phyloP scores from a whole-genome alignment of 2,113 vertebrate species.

The Crypturellus undulatus region DNA sequence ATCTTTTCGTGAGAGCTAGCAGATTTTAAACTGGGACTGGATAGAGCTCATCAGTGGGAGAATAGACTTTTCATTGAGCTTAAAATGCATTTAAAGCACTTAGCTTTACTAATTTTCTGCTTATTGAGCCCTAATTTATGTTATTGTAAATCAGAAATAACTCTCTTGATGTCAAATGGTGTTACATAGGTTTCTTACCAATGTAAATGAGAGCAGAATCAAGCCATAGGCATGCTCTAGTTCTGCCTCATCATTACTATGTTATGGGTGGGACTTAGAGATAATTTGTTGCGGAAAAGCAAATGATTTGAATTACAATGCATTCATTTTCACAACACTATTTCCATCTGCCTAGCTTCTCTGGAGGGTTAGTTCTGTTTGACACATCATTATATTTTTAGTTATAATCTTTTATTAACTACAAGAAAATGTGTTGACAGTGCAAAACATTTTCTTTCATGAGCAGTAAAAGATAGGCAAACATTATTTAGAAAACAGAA shows the following conservation, averaged over 20 bases:
- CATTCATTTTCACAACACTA: neutral
- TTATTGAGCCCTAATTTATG: neutral
- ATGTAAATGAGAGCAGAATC: neutral
- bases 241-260: neutral
- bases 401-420: conserved; percentile 67
- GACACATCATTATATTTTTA: conserved; percentile 67
- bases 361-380: conserved; percentile 54
- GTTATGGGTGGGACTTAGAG: neutral
- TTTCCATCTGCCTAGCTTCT: conserved; percentile 54
- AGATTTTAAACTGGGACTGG: neutral
- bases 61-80: neutral
- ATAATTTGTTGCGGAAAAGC: conserved; percentile 12
- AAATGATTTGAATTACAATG: conserved; percentile 46
- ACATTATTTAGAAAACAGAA: conserved; percentile 2
- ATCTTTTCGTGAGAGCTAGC: neutral
- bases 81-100: neutral
- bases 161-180: neutral
- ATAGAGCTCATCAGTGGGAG: neutral
- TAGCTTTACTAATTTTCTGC: neutral
- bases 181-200: neutral
- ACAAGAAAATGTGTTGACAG: conserved; percentile 58
- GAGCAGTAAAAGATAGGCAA: conserved; percentile 26
- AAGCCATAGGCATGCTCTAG: neutral
- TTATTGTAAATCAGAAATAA: neutral
- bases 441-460: conserved; percentile 45